Conservation (phyloP, 1,140 invertebrate species). For the Aradophagus sp. region DNA sequence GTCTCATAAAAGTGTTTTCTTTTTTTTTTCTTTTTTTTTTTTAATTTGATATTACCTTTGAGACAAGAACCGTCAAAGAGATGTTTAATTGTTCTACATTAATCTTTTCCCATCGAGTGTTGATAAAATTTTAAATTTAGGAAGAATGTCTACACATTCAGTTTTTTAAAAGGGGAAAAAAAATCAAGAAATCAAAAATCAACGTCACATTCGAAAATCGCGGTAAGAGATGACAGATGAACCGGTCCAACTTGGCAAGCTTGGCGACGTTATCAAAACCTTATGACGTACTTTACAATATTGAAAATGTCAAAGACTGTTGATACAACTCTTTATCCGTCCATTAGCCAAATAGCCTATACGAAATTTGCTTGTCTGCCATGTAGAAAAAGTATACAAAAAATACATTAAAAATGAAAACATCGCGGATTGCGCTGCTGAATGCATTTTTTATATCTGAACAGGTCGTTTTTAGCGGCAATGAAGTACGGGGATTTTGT, state of each 20-base stretch:
- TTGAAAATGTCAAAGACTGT: slow-evolving; percentile 68
- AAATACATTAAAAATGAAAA: slow-evolving; percentile 8
- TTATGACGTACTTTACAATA: slow-evolving; percentile 70
- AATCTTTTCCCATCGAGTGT: too few relatives aligned
- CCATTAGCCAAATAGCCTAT: slow-evolving; percentile 66
- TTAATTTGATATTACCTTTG: too few relatives aligned
- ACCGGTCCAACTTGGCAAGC: slow-evolving; percentile 33
- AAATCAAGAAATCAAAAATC: too few relatives aligned
- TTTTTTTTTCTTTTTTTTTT: too few relatives aligned
- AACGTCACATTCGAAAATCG: slow-evolving; percentile 56
- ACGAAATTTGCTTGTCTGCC: slow-evolving; percentile 57
- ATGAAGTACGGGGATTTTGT: background rate
- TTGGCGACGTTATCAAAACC: slow-evolving; percentile 63
- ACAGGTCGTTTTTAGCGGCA: slow-evolving; percentile 31
- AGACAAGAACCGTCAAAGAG: too few relatives aligned
- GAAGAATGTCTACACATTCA: slow-evolving; percentile 20
- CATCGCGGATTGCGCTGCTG: slow-evolving; percentile 11
- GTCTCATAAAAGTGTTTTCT: too few relatives aligned
- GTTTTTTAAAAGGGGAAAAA: too few relatives aligned
- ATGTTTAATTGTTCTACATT: too few relatives aligned
- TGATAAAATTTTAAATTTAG: too few relatives aligned
- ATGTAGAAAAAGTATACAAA: slow-evolving; percentile 6
- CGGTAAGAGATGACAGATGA: slow-evolving; percentile 45
- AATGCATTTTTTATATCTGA: slow-evolving; percentile 44
- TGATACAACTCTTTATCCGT: slow-evolving; percentile 65